Percentiles rank a stretch among this genome's conserved stretches.
Evolutionary conservation across 2,113 vertebrate genomes (phyloP).

Genomic region (Saimiri boliviensis): DNA sequence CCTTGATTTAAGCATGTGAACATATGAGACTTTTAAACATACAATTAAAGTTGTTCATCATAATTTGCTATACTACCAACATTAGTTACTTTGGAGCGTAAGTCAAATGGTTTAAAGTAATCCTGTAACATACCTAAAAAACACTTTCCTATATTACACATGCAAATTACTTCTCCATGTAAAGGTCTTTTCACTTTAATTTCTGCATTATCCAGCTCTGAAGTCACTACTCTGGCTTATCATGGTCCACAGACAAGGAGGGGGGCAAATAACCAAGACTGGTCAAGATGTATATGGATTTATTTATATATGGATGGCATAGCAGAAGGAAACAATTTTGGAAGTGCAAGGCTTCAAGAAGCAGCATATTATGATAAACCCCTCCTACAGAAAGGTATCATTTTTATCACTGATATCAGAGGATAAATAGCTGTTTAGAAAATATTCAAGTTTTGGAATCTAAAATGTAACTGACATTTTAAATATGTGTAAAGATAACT

Average conservation of each 20-base stretch:
- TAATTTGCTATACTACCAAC: slow-evolving; percentile 69
- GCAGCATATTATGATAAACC: slow-evolving; percentile 50
- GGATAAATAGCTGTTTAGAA: background rate
- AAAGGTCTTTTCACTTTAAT: slow-evolving; percentile 36
- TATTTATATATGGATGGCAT: slow-evolving; percentile 9
- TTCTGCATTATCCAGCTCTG: slow-evolving; percentile 41
- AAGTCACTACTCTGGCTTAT: slow-evolving; percentile 51
- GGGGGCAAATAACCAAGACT: background rate
- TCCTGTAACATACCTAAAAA: slow-evolving; percentile 52
- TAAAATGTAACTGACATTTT: background rate
- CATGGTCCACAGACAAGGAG: slow-evolving; percentile 40
- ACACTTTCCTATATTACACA: slow-evolving; percentile 57
- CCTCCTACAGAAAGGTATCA: slow-evolving; percentile 44
- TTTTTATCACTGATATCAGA: slow-evolving; percentile 50
- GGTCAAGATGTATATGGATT: background rate
- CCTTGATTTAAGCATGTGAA: slow-evolving; percentile 69
- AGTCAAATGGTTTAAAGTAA: slow-evolving; percentile 66
- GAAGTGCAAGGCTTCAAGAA: slow-evolving; percentile 59
- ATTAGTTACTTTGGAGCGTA: slow-evolving; percentile 61
- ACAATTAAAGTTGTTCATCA: slow-evolving; percentile 71
- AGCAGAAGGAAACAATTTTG: slow-evolving; percentile 55
- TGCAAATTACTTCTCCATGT: slow-evolving; percentile 48
- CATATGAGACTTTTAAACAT: slow-evolving; percentile 71
- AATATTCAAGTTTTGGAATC: background rate
- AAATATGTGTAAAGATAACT: background rate